phyloP scores from a whole-genome alignment of 2,113 vertebrate species.

The Sprattus sprattus region DNA sequence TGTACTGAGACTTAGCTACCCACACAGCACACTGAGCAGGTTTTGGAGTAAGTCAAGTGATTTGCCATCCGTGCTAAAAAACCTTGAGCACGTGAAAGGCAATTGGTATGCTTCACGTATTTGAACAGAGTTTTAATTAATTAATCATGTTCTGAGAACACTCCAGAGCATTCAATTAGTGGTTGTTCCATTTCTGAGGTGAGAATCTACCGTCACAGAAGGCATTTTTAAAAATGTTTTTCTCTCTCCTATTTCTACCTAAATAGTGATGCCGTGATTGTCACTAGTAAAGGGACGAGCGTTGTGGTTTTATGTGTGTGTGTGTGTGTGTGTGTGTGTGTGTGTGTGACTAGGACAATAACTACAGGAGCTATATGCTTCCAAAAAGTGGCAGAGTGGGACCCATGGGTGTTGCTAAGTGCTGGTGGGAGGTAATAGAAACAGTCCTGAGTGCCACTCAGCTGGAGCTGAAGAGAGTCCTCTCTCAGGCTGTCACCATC shows the following conservation, averaged over 20 bases:
- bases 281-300: background rate
- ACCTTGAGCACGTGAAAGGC: background rate
- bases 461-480: background rate
- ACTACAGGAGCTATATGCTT: background rate
- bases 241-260: background rate
- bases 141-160: background rate
- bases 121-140: background rate
- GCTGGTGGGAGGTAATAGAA: conserved; percentile 2
- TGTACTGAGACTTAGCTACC: no score
- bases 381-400: background rate
- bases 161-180: background rate
- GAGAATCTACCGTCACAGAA: background rate
- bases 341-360: background rate
- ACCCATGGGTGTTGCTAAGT: background rate
- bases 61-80: background rate
- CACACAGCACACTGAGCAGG: background rate
- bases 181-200: background rate
- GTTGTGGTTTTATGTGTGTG: background rate
- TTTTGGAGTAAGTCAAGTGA: background rate
- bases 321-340: conserved; percentile 17
- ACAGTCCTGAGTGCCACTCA: background rate
- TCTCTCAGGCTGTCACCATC: background rate
- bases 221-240: background rate
- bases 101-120: background rate
- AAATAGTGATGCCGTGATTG: background rate